Percentiles rank a stretch among this genome's conserved stretches.
Conservation (phyloP, 2,888 invertebrate species). For the Dione vanillae region DNA sequence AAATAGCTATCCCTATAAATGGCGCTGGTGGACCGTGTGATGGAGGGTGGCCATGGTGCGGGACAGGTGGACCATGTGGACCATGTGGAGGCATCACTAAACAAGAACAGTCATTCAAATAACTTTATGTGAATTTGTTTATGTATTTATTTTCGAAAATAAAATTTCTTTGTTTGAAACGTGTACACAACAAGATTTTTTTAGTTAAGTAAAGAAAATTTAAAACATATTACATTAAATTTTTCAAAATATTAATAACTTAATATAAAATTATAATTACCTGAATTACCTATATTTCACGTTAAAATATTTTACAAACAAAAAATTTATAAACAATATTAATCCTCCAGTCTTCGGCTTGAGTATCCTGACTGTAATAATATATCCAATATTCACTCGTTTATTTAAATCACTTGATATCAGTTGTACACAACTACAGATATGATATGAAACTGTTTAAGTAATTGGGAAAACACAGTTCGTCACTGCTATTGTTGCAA, state of each 20-base stretch:
- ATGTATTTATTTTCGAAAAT: no score
- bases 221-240: no score
- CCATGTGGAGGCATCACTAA: slow-evolving; percentile 47
- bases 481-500: slow-evolving; percentile 14
- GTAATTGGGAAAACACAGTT: slow-evolving; percentile 34
- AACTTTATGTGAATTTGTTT: no score
- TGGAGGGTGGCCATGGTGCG: slow-evolving; percentile 35
- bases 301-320: not conserved
- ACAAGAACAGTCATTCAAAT: not conserved
- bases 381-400: not conserved
- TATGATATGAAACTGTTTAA: slow-evolving; percentile 12
- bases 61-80: slow-evolving; percentile 46
- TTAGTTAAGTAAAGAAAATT: no score
- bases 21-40: slow-evolving; percentile 14
- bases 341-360: not conserved
- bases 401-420: slow-evolving; percentile 11
- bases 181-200: no score
- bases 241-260: no score
- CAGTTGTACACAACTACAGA: slow-evolving; percentile 13
- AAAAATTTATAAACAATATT: not conserved
- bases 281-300: slow-evolving; percentile 3
- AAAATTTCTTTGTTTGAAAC: no score
- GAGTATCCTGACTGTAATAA: slow-evolving; percentile 16
- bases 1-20: not conserved
- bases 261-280: not conserved